Base-by-base conservation (phyloP, 2,797 vertebrate species). In the Geotrypetes seraphini region DNA sequence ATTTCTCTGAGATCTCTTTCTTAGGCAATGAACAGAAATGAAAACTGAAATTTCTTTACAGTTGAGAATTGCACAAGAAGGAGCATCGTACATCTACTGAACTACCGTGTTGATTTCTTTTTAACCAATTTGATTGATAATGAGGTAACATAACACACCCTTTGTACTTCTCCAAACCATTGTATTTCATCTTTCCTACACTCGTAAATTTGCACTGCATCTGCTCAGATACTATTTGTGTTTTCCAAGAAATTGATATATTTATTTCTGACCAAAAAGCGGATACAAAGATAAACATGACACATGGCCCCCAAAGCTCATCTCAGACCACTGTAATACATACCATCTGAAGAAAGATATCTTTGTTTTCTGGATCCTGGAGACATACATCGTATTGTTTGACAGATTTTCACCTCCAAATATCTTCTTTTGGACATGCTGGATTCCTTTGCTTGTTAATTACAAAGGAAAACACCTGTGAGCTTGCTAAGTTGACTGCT, bases 391-490 rank as follows among this genome's bases (percentile, higher is more conserved):
- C 70, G 87, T 71, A 88, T 91, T 8, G 83, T 91, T 67, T 91
- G 88, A 50, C 55, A 83, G 68, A 92, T 83, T 71, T 79, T 88
- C 66, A 93, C 57, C 66, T 89, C 75, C 49, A 86, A 70, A 43
- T 81, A 83, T 73, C 73, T 77, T 75, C 75, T 86, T 75, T 84
- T 89, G 34, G 83, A 84, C 84, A 91, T 92, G 47, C 53, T 81
- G 47, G 36, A 34, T 10, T 63, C 31, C 46, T 59, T 31, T 36
- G 19, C 3, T 16, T 49, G 47, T 33, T 50, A 43, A 66, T 43
- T 45, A 44, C 53, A 47, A 43, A 42, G 36, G 19, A 14, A 55
- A 60, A 30, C 42, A 42, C 32, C n/a, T 20, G 7, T 31, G 22
- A 12, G 3, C 40, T 29, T 54, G 21, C 44, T 51, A 39, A 54